phyloP scores from a whole-genome alignment of 2,797 vertebrate species.

The Numenius phaeopus region DNA sequence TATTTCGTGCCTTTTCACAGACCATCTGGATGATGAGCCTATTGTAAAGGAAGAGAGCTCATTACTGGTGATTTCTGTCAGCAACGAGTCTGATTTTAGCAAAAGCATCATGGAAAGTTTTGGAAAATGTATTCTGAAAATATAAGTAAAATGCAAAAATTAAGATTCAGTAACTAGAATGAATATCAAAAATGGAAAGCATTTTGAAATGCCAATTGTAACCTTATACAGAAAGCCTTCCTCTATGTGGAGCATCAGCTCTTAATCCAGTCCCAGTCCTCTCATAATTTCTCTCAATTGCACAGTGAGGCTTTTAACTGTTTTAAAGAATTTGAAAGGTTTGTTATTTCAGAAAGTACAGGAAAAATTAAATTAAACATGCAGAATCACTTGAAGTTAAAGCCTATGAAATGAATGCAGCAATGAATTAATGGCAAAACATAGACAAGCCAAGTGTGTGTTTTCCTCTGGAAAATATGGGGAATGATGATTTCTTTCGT shows the following conservation, averaged over 20 bases:
- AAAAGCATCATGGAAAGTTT: background rate
- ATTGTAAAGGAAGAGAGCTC: slow-evolving; percentile 30
- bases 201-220: background rate
- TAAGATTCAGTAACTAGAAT: background rate
- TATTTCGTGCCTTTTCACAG: background rate
- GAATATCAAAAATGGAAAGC: background rate
- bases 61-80: slow-evolving; percentile 24
- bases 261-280: background rate
- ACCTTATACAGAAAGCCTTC: background rate
- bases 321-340: background rate
- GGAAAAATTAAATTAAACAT: background rate
- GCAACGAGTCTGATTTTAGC: background rate
- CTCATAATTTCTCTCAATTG: background rate
- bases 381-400: background rate
- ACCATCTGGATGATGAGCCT: background rate
- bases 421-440: background rate
- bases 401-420: background rate
- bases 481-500: background rate
- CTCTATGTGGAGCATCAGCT: background rate
- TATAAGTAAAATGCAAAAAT: background rate
- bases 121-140: background rate
- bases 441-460: background rate
- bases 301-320: background rate
- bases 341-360: background rate
- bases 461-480: background rate